Base-by-base conservation (phyloP, 1,140 invertebrate genomes). In the Heliconius hermathena region DNA sequence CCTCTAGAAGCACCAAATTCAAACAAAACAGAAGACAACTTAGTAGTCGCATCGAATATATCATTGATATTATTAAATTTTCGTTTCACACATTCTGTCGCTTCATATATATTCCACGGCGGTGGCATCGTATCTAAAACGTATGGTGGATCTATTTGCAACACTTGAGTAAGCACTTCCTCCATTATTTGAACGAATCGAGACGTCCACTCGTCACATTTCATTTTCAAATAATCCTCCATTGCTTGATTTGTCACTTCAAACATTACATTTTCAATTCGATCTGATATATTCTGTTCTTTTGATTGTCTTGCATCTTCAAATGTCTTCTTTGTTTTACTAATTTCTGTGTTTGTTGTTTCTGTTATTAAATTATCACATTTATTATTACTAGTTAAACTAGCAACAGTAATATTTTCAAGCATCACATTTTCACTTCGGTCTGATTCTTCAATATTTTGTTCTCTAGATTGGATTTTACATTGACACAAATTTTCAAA, bases 151-250 rank as follows among this genome's bases (percentile, higher is more conserved):
- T 89, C 83, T 74, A 84, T 78, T 38, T 84, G 83, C 66, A 93
- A 85, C 22, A 94, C 78, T 80, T 90, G 85, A 22, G 85, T 87
- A 5, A 93, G 71, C 4, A 84, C 89, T 41, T 94, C 89, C 83
- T 93, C 91, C 91, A 94, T 92, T 84, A 93, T 92, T 84, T 93
- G 91, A n/a, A 88, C 80, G 76, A 91, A 93, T 38, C 89, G 85
- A 22, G 87, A 91, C 8, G 92, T 66, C 90, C 90, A 93, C 82
- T 93, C 91, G 72, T 92, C 90, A 73, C 84, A 85, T 82, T 85
- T 88, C 57, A 74, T 83, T 81, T 46, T 85, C 38, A 93, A 86
- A 81, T 79, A 80, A 8, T 91, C 83, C 75, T 89, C 87, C 89
- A 93, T 92, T 13, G 13, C 57, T n/a, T 81, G 18, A 83, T 70